Evolutionary conservation across 2,797 vertebrate genomes (phyloP).

Genomic region (Squalus acanthias): DNA sequence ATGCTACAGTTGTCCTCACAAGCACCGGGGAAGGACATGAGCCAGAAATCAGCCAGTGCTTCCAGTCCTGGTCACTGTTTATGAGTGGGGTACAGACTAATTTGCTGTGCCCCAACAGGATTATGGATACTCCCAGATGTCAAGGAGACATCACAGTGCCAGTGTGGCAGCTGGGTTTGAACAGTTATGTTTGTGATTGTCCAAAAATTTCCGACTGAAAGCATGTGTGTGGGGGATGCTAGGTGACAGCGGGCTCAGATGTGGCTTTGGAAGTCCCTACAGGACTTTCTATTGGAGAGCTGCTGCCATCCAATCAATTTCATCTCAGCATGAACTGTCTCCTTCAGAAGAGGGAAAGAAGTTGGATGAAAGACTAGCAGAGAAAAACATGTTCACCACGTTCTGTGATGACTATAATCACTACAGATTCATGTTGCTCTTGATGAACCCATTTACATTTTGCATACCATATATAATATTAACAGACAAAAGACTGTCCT

Average conservation of each 20-base stretch:
- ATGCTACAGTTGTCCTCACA: too few species aligned
- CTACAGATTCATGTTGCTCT: not conserved
- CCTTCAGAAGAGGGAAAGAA: not conserved
- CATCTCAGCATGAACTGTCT: not conserved
- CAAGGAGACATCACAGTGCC: too few species aligned
- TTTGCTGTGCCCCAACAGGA: too few species aligned
- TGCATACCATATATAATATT: not conserved
- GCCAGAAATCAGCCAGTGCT: too few species aligned
- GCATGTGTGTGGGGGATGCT: not conserved
- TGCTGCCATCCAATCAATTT: not conserved
- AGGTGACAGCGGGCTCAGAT: not conserved
- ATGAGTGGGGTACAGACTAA: too few species aligned
- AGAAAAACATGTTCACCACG: not conserved
- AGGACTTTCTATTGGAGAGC: not conserved
- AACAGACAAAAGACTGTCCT: not conserved
- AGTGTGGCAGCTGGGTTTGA: too few species aligned
- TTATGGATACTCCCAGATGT: too few species aligned
- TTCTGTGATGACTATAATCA: not conserved
- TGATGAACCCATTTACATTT: not conserved
- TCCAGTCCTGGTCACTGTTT: too few species aligned
- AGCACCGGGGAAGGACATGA: too few species aligned
- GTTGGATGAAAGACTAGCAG: not conserved
- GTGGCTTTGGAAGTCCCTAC: not conserved
- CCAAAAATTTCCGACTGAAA: not conserved
- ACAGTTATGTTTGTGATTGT: too few species aligned